Percentiles rank a stretch among this genome's conserved stretches.
Conservation (phyloP, 2,113 vertebrate genomes). For the Archocentrus centrarchus region DNA sequence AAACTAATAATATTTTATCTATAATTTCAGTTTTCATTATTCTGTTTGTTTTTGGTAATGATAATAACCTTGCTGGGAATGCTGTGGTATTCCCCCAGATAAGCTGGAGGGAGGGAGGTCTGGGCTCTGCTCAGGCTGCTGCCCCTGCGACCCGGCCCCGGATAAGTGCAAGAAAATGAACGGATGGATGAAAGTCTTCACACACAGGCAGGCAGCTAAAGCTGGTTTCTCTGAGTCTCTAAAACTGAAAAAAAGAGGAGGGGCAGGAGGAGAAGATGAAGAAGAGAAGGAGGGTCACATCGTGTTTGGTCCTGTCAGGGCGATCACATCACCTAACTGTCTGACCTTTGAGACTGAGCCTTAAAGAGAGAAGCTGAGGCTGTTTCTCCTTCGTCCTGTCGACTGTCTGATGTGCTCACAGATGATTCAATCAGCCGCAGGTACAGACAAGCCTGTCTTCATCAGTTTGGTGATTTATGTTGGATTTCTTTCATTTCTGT, state of each 20-base stretch:
- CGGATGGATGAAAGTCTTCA: background rate
- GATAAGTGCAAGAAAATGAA: no score
- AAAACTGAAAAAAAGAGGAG: slow-evolving; percentile 2
- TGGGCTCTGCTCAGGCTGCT: no score
- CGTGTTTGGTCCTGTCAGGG: slow-evolving; percentile 53
- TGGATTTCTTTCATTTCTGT: background rate
- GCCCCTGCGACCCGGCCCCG: no score
- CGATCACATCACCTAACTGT: slow-evolving; percentile 63
- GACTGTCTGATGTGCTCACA: slow-evolving; percentile 36
- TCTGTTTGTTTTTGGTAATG: no score
- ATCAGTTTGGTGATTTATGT: background rate
- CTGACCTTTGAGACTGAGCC: slow-evolving; percentile 65
- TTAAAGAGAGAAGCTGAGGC: slow-evolving; percentile 40
- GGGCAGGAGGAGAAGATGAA: background rate
- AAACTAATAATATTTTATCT: no score
- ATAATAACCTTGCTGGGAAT: no score
- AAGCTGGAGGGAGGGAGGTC: no score
- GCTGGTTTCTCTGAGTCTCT: background rate
- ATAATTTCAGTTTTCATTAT: no score
- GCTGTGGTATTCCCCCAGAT: no score
- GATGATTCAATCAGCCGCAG: slow-evolving; percentile 49
- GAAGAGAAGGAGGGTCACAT: slow-evolving; percentile 36
- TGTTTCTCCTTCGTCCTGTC: slow-evolving; percentile 5
- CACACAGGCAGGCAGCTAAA: slow-evolving; percentile 14
- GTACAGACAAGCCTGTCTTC: background rate